A percentile compares a stretch with the other conserved stretches of the same genome.
phyloP scores from a whole-genome alignment of 1,140 invertebrate species.

The Caenorhabditis inopinata region DNA sequence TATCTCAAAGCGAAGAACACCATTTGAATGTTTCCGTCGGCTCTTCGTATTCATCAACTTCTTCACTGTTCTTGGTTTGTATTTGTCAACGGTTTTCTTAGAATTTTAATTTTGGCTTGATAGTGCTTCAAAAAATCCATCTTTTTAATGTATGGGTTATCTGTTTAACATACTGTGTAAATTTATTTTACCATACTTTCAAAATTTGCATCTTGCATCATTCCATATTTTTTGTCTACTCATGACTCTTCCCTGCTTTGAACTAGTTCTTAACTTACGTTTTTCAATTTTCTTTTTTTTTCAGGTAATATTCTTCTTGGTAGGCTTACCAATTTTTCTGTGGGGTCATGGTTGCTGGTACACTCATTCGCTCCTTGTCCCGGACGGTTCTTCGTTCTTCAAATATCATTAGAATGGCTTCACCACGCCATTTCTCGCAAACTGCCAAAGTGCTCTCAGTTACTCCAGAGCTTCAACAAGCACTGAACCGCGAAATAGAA shows the following conservation, averaged over 20 bases:
- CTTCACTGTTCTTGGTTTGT: not conserved
- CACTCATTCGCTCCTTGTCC: not conserved
- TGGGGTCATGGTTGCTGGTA: not conserved
- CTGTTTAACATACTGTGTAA: no score
- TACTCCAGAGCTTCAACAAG: conserved; percentile 53
- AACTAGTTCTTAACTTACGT: no score
- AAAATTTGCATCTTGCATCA: conserved; percentile 6
- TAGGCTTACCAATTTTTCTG: no score
- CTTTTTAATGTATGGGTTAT: no score
- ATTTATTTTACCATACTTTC: no score
- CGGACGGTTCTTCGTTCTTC: not conserved
- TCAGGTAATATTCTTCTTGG: no score
- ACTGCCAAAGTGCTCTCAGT: conserved; percentile 9
- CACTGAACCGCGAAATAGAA: conserved; percentile 59
- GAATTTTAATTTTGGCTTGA: not conserved
- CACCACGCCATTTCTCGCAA: not conserved
- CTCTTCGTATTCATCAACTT: not conserved
- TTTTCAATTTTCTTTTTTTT: not conserved
- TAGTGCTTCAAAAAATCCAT: no score
- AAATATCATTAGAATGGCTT: not conserved
- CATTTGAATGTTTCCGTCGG: not conserved
- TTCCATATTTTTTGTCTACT: not conserved
- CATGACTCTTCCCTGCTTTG: no score
- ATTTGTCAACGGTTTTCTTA: not conserved
- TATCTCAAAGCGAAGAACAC: not conserved